These are phyloP conservation scores for Ailurus styani DNA, from an alignment of 2,113 vertebrate genomes.

Conservation along the genomic window DNA sequence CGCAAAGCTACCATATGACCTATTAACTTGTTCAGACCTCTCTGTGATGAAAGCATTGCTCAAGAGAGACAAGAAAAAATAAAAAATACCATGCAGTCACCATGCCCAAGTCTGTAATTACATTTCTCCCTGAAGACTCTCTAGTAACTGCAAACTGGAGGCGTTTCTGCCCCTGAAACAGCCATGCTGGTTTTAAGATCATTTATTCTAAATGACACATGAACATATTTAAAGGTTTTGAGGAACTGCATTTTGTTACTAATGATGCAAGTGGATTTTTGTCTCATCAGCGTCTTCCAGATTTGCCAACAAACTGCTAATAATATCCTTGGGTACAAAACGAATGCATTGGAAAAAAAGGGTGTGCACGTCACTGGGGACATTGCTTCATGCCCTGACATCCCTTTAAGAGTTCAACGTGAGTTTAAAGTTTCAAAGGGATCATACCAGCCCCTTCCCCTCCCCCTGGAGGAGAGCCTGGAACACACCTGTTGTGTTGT, in stretches of 20 bases:
- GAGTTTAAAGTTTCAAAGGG: background rate
- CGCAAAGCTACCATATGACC: background rate
- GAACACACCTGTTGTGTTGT: background rate
- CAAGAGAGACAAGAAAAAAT: background rate
- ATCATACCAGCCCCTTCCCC: no score
- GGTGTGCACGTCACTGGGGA: accelerated
- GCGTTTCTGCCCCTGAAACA: background rate
- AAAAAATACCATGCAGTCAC: background rate
- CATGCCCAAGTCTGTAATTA: background rate
- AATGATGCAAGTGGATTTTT: background rate
- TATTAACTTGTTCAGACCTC: background rate
- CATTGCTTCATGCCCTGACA: accelerated
- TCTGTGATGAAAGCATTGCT: background rate
- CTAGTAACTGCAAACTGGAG: background rate
- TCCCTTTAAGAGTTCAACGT: background rate
- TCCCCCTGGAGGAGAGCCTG: background rate
- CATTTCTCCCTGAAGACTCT: background rate
- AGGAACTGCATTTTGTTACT: background rate
- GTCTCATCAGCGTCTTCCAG: background rate
- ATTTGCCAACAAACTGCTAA: background rate
- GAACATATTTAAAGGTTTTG: background rate
- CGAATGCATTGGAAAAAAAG: accelerated
- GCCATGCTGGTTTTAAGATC: background rate
- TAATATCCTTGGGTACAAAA: background rate
- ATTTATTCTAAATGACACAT: background rate